Evolutionary conservation across 2,797 vertebrate species (phyloP).

Genomic region (Smutsia gigantea): DNA sequence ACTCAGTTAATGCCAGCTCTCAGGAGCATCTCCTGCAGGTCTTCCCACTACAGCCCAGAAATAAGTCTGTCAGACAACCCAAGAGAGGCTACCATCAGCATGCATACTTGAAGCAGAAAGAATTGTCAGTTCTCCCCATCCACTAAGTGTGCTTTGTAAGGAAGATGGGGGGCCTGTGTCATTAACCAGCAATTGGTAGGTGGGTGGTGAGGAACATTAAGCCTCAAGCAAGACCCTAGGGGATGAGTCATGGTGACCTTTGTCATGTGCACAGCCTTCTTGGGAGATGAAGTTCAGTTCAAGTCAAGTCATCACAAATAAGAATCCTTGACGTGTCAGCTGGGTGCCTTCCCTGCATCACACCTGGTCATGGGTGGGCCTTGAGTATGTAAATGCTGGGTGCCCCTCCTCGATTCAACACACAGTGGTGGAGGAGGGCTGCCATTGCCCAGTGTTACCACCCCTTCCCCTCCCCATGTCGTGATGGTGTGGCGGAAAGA

Average conservation of each 20-base stretch:
- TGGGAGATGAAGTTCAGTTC: neutral
- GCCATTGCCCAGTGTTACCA: no score
- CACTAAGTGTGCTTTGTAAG: neutral
- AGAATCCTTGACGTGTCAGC: neutral
- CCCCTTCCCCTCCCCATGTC: neutral
- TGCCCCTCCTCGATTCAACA: neutral
- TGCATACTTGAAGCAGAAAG: neutral
- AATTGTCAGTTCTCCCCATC: neutral
- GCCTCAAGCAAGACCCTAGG: neutral
- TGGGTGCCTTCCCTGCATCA: neutral
- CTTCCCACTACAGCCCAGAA: neutral
- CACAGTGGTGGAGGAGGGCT: neutral
- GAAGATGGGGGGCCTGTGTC: neutral
- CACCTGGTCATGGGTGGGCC: neutral
- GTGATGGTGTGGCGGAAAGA: neutral
- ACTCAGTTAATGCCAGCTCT: fast-evolving
- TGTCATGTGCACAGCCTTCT: neutral
- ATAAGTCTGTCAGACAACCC: neutral
- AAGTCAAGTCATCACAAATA: neutral
- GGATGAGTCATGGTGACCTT: neutral
- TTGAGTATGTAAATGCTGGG: no score
- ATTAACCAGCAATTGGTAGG: neutral
- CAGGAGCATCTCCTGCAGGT: no score
- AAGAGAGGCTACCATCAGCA: neutral
- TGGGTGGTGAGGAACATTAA: no score